Evolutionary conservation across 2,888 invertebrate genomes (phyloP).

Genomic region (Athetis lepigone): DNA sequence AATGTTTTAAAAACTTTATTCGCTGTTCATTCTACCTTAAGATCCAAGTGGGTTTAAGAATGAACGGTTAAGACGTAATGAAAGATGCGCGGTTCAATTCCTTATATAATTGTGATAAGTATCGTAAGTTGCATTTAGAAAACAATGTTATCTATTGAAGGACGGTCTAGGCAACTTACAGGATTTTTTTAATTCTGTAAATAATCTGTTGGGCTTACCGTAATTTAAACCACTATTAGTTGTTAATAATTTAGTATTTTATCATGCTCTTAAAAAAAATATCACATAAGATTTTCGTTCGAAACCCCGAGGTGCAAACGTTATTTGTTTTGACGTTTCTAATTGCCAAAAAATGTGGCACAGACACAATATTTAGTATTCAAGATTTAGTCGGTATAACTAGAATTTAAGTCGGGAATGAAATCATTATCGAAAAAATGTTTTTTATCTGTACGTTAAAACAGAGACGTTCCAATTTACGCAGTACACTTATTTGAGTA

Average conservation of each 20-base stretch:
- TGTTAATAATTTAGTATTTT: background rate
- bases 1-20: too few species aligned
- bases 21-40: too few species aligned
- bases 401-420: slow-evolving; percentile 74
- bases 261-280: too few species aligned
- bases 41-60: too few species aligned
- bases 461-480: slow-evolving; percentile 65
- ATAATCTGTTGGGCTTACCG: too few species aligned
- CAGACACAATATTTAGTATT: slow-evolving; percentile 69
- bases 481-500: slow-evolving; percentile 69
- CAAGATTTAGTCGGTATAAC: slow-evolving; percentile 71
- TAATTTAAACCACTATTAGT: background rate
- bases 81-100: too few species aligned
- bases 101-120: too few species aligned
- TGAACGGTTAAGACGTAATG: too few species aligned
- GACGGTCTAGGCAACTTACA: too few species aligned
- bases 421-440: slow-evolving; percentile 58
- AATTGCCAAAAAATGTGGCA: slow-evolving; percentile 51
- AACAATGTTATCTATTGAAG: too few species aligned
- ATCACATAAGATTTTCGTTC: background rate
- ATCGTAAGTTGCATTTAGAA: too few species aligned
- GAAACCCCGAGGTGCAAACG: background rate
- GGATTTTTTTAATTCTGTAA: too few species aligned
- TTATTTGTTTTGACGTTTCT: slow-evolving; percentile 1
- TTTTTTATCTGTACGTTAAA: slow-evolving; percentile 54